Percentiles rank a stretch among this genome's conserved stretches.
Evolutionary conservation across 2,113 vertebrate species (phyloP).

Genomic region (Mormyrus lacerda): DNA sequence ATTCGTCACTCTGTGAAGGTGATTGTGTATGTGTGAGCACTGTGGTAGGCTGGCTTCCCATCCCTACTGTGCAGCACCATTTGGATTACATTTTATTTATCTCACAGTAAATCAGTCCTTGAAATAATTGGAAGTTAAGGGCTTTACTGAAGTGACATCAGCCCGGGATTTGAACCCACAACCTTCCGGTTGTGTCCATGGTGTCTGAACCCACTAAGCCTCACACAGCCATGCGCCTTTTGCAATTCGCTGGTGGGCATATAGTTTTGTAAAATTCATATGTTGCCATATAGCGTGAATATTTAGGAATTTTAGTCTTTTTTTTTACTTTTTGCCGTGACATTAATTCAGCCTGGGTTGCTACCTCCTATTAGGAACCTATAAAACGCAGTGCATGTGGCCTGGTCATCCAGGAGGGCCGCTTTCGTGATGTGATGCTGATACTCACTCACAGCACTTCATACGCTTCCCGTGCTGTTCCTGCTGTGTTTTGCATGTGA

Average conservation of each 20-base stretch:
- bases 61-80: neutral
- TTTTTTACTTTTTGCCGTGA: neutral
- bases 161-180: neutral
- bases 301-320: neutral
- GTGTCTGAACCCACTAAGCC: neutral
- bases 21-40: neutral
- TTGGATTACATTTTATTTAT: neutral
- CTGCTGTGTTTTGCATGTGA: neutral
- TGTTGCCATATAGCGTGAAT: neutral
- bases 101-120: neutral
- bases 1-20: neutral
- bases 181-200: neutral
- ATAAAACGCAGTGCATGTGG: neutral
- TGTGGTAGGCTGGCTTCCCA: neutral
- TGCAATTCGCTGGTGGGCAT: neutral
- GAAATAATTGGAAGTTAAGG: neutral
- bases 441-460: neutral
- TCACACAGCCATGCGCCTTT: neutral
- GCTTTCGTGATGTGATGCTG: neutral
- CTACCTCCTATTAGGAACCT: neutral
- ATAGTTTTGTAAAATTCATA: neutral
- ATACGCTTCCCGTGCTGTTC: neutral
- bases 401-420: neutral
- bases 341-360: neutral
- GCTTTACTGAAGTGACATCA: neutral